Evolutionary conservation across 2,113 vertebrate species (phyloP).

Genomic region (Polypterus senegalus): DNA sequence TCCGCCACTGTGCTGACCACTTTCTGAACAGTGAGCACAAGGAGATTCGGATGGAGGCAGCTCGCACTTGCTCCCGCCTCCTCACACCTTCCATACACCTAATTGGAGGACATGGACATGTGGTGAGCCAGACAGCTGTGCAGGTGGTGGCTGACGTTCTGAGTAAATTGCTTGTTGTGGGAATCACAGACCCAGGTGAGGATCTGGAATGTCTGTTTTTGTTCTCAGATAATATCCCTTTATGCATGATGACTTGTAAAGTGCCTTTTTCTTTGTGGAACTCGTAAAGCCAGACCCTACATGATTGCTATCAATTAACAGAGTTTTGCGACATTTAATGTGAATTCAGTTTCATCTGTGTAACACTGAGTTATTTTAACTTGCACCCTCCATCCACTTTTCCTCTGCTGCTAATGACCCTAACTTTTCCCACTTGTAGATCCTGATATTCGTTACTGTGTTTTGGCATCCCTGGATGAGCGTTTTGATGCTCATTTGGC

Average conservation of each 20-base stretch:
- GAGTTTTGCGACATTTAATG: too few species aligned
- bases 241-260: too few species aligned
- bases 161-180: conserved; percentile 91
- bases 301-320: too few species aligned
- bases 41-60: conserved; percentile 93
- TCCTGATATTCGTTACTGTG: conserved; percentile 93
- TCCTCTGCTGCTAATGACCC: too few species aligned
- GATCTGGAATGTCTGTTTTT: neutral
- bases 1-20: conserved; percentile 95
- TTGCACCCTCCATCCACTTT: too few species aligned
- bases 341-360: too few species aligned
- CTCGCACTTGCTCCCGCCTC: conserved; percentile 85
- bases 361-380: too few species aligned
- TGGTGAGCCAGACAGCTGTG: conserved; percentile 92
- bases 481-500: conserved; percentile 92
- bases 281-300: too few species aligned
- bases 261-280: too few species aligned
- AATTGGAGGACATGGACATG: conserved; percentile 79
- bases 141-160: conserved; percentile 96
- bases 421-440: conserved; percentile 46
- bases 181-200: conserved; percentile 93
- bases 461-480: conserved; percentile 92
- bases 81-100: conserved; percentile 91
- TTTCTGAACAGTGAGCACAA: conserved; percentile 97
- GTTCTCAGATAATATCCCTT: too few species aligned